Evolutionary conservation across 2,797 vertebrate genomes (phyloP), one percentile per base, ranked within the genome.

Genomic region (Peromyscus melanophrys): DNA sequence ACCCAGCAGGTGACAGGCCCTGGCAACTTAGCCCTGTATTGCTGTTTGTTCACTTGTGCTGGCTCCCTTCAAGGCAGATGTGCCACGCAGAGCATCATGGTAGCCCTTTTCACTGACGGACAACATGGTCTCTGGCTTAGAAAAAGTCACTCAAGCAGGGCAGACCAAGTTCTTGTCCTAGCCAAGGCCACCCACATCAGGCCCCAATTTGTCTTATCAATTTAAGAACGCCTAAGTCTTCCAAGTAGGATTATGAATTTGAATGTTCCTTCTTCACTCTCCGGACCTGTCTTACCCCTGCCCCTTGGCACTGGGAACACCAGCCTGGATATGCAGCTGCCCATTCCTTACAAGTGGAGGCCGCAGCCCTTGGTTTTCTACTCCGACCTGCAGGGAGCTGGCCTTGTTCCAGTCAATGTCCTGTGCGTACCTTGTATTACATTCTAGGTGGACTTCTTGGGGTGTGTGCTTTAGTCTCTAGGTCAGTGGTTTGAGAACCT

Each of bases 71-170:
- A 17, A 65, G 65, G 23, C 11, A 73, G 6, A 55, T 6, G 11
- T 14, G 16, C 71, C 40, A 27, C 0, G 0, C 14, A 43, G 77
- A 11, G 17, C 2, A 31, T 37, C 25, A 17, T 0, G 0, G 61
- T 1, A 25, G n/a, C 61, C 2, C 12, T n/a, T 69, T 52, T 59
- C 31, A 25, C 0, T 0, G 31, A 89, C 3, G 12, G 43, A 85
- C 61, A 86, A 52, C 34, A 73, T 6, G 21, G n/a, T 40, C 49
- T 73, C 49, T 19, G 37, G n/a, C n/a, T 71, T 71, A 55, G 49
- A n/a, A 46, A 87, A 49, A 25, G 27, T 34, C 11, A 67, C 29
- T 46, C 29, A 67, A 63, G 61, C 37, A 63, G 4, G 81, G 4
- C 6, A 34, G 65, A 73, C 34, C 43, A 69, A 71, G 12, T 23